Evolutionary conservation across 2,113 vertebrate genomes (phyloP).

Genomic region (Cyanistes caeruleus): DNA sequence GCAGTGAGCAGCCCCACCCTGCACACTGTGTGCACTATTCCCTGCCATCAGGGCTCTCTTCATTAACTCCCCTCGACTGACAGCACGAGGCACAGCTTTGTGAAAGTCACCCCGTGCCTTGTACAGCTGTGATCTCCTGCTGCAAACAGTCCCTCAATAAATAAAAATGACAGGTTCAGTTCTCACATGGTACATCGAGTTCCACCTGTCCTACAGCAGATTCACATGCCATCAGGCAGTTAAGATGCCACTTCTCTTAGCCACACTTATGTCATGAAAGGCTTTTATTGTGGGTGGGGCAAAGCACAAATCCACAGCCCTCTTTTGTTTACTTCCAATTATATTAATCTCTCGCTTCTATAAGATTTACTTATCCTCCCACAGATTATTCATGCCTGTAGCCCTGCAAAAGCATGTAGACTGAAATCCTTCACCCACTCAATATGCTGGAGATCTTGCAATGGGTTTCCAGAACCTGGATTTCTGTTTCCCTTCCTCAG

Average conservation of each 20-base stretch:
- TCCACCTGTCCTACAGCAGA: slow-evolving; percentile 3
- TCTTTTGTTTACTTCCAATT: neutral
- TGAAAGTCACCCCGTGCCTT: neutral
- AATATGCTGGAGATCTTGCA: neutral
- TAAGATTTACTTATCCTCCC: neutral
- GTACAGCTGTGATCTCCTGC: neutral
- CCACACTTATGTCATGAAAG: neutral
- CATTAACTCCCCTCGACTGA: fast-evolving
- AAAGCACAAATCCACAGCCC: neutral
- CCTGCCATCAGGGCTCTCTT: neutral
- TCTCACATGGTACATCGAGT: neutral
- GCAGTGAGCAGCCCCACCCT: neutral
- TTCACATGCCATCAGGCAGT: neutral
- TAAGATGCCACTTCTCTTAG: neutral
- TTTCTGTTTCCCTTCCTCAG: neutral
- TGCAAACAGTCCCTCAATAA: neutral
- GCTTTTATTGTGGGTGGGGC: neutral
- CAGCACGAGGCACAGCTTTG: neutral
- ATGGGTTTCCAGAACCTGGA: neutral
- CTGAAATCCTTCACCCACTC: neutral
- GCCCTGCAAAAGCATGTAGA: neutral
- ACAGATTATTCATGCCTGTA: neutral
- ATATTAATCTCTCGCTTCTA: neutral
- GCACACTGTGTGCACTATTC: neutral
- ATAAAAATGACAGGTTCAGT: neutral